These are phyloP conservation scores for Automeris io DNA, from an alignment of 2,888 invertebrate species.

Conservation along the genomic window DNA sequence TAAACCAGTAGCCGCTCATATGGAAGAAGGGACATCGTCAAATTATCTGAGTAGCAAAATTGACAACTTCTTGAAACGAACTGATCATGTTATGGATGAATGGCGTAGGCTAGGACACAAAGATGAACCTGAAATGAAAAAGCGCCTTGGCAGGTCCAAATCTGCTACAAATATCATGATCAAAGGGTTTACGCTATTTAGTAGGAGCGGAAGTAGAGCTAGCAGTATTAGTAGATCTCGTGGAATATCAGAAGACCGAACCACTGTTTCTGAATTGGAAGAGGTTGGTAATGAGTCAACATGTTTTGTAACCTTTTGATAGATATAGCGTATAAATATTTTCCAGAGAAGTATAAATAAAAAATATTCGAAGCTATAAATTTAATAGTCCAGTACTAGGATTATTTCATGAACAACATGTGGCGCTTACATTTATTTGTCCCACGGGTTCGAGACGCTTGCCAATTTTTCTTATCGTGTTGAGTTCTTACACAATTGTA, in stretches of 20 bases:
- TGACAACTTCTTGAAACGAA: conserved; percentile 86
- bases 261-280: conserved; percentile 80
- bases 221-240: conserved; percentile 73
- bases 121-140: conserved; percentile 64
- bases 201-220: conserved; percentile 72
- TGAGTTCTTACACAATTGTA: conserved; percentile 47
- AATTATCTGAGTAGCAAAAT: conserved; percentile 86
- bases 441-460: conserved; percentile 32
- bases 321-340: background rate
- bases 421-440: conserved; percentile 40
- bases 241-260: conserved; percentile 79
- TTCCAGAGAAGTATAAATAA: background rate
- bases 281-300: conserved; percentile 72
- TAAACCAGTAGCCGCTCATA: conserved; percentile 84
- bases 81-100: conserved; percentile 93
- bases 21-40: conserved; percentile 86
- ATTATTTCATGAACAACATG: conserved; percentile 34
- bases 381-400: conserved; percentile 35
- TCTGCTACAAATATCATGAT: conserved; percentile 91
- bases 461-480: conserved; percentile 66
- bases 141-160: conserved; percentile 78
- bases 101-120: conserved; percentile 85
- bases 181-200: conserved; percentile 85
- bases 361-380: conserved; percentile 31
- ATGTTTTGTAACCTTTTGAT: conserved; percentile 16